These are phyloP conservation scores for Pluvialis apricaria DNA, from an alignment of 2,113 vertebrate species.

Conservation along the genomic window DNA sequence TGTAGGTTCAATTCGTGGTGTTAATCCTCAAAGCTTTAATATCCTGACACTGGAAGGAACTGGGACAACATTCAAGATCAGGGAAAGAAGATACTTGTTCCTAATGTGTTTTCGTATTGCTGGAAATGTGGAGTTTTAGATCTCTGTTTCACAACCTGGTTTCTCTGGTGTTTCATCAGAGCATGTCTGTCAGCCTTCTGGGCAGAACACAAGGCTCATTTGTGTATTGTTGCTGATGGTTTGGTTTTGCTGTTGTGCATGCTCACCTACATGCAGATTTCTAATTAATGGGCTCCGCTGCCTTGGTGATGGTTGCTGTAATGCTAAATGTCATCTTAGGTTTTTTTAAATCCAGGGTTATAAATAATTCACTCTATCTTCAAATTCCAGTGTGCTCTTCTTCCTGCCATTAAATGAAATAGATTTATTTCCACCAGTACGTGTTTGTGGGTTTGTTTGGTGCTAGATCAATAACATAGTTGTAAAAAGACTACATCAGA, in stretches of 20 bases:
- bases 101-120: neutral
- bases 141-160: neutral
- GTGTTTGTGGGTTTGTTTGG: neutral
- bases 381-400: neutral
- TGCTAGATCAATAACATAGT: neutral
- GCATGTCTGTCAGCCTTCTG: neutral
- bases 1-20: neutral
- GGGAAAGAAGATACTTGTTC: neutral
- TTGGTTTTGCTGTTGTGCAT: neutral
- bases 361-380: neutral
- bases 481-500: neutral
- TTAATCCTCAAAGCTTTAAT: neutral
- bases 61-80: neutral
- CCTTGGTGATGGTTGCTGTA: neutral
- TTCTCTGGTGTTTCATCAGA: neutral
- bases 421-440: neutral
- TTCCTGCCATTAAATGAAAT: neutral
- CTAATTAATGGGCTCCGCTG: neutral
- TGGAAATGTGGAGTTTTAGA: neutral
- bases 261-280: neutral
- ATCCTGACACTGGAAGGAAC: neutral
- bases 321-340: neutral
- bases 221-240: neutral
- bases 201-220: neutral
- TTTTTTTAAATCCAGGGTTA: neutral